Evolutionary conservation across 1,140 invertebrate species (phyloP), one percentile per base, ranked within the genome.

Genomic region (Grapholita molesta): DNA sequence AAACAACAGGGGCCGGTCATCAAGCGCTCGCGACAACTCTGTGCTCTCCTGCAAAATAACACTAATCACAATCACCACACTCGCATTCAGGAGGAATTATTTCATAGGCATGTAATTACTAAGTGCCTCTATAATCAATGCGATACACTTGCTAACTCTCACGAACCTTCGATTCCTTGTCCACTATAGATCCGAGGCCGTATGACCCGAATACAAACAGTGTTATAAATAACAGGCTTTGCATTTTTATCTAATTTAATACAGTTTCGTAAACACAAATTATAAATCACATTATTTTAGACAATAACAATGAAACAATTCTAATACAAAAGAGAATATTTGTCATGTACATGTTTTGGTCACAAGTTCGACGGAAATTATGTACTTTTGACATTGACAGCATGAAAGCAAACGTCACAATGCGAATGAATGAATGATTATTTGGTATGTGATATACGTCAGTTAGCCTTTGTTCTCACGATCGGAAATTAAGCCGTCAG

Each of bases 1-100:
- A 82, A 99, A 95, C 70, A 99, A 93, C 66, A 99, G 88, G 61
- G 96, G 91, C 71, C 95, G 91, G 81, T 96, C 94, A 82, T 96
- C 95, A 52, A 90, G 84, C 76, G 95, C 94, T 32, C 94, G 90
- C 6, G 95, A 93, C 73, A 96, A 83, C 75, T 95, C 95, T 23
- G 95, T 96, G 82, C 92, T 93, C 74, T 92, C 93, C 93, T 94
- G 80, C 70, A 85, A 90, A 78, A 73, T 64, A 53, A 78, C 71
- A 70, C 57, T 66, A 71, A 71, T 25, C 70, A 73, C 75, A 77
- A 77, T 71, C 75, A 79, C 61, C 77, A 72, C 66, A 76, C 65
- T 68, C 66, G 72, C 69, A 68, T 70, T 35, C 76, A 79, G 66
- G 32, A 73, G 64, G 8, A 48, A n/a, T n/a, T 21, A 48, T 48